These are phyloP conservation scores for Baryphthengus martii DNA, from an alignment of 2,113 vertebrate genomes.

Conservation along the genomic window DNA sequence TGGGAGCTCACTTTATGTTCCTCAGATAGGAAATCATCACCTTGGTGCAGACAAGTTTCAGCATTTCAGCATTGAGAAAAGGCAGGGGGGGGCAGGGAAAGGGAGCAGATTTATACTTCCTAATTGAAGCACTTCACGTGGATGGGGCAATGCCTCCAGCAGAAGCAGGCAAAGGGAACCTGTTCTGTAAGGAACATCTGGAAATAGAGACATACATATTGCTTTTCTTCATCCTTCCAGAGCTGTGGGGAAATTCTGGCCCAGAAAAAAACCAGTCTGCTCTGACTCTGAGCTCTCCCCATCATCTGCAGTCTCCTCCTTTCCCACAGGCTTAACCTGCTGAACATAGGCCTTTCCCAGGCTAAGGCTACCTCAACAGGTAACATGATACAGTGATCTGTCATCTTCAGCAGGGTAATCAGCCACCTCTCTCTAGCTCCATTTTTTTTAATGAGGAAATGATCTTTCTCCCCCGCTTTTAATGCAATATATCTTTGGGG, in stretches of 20 bases:
- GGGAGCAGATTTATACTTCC: not conserved
- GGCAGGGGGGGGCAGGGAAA: not conserved
- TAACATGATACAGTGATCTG: not conserved
- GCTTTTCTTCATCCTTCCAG: not conserved
- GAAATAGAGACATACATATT: not conserved
- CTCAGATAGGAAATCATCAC: conserved; percentile 48
- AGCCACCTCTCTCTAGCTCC: not conserved
- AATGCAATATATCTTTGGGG: not conserved
- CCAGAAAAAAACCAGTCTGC: not conserved
- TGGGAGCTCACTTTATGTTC: not conserved
- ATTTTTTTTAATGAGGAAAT: not conserved
- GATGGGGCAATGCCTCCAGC: conserved; percentile 16
- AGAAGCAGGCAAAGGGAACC: not conserved
- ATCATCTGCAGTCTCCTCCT: not conserved
- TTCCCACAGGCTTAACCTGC: conserved; percentile 8
- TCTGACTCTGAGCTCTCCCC: not conserved
- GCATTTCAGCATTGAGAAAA: not conserved
- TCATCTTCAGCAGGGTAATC: not conserved
- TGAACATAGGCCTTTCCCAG: not conserved
- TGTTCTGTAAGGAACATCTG: conserved; percentile 21
- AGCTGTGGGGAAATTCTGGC: not conserved
- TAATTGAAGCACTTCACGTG: not conserved
- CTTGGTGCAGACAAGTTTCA: conserved; percentile 27
- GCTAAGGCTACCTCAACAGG: not conserved
- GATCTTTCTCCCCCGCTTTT: not conserved